Evolutionary conservation across 1,140 invertebrate genomes (phyloP).

Genomic region (Dendrolimus kikuchii): DNA sequence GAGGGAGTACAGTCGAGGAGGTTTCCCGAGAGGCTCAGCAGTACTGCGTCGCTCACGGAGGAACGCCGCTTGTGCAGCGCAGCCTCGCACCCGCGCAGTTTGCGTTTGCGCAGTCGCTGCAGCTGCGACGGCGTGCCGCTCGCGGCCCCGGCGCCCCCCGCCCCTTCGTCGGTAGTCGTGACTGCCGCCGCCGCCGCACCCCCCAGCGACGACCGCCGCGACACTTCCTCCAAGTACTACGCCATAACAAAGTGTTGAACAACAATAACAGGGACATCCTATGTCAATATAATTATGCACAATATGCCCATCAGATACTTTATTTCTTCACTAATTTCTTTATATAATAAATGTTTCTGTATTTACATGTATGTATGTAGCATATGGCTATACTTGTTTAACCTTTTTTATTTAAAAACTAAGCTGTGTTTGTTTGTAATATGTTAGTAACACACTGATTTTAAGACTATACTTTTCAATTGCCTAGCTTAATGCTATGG

Average conservation of each 20-base stretch:
- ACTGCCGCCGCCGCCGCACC: conserved; percentile 38
- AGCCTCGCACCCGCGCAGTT: conserved; percentile 76
- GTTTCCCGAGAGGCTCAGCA: conserved; percentile 88
- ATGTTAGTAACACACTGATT: too few species aligned
- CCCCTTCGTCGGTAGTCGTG: conserved; percentile 15
- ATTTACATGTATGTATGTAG: too few species aligned
- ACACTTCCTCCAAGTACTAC: conserved; percentile 77
- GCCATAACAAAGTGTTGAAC: background rate
- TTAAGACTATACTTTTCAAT: too few species aligned
- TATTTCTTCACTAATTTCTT: too few species aligned
- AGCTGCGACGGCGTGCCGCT: conserved; percentile 45
- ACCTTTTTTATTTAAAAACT: too few species aligned
- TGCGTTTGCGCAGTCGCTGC: conserved; percentile 79
- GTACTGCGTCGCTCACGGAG: conserved; percentile 85
- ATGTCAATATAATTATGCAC: too few species aligned
- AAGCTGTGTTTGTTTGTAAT: too few species aligned
- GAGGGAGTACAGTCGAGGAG: conserved; percentile 89
- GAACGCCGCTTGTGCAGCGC: conserved; percentile 83
- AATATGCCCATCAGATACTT: too few species aligned
- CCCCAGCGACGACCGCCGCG: conserved; percentile 74
- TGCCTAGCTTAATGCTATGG: too few species aligned
- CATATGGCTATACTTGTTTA: too few species aligned
- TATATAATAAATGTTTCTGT: too few species aligned
- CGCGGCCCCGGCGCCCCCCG: conserved; percentile 15
- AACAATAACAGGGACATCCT: too few species aligned